Evolutionary conservation across 2,888 invertebrate species (phyloP).

Genomic region (Acleris laterana): DNA sequence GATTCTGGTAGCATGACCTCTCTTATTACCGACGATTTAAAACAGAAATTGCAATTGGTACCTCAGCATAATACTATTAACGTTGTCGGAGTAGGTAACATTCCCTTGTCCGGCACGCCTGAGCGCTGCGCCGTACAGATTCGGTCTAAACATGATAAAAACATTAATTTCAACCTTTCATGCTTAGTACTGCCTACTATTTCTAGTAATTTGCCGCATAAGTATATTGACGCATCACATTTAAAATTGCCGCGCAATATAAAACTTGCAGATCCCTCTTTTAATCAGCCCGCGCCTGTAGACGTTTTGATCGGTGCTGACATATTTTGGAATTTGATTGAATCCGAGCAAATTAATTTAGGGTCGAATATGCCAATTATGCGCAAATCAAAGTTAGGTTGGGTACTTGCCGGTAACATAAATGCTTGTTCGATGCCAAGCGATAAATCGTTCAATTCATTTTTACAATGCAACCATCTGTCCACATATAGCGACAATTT

Average conservation of each 20-base stretch:
- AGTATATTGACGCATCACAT: not conserved
- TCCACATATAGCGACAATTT: not conserved
- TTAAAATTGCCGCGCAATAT: not conserved
- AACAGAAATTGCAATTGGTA: constrained; percentile 6
- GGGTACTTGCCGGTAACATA: constrained; percentile 11
- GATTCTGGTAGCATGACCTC: constrained; percentile 30
- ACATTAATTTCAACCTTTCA: not conserved
- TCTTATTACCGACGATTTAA: constrained; percentile 22
- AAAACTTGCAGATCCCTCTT: constrained; percentile 13
- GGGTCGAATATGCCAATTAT: constrained; percentile 6
- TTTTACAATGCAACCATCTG: not conserved
- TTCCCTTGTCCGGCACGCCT: constrained; percentile 1
- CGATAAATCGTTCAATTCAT: not conserved
- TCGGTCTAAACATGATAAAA: not conserved
- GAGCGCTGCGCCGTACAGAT: constrained; percentile 9
- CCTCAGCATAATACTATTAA: constrained; percentile 5
- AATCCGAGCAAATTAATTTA: constrained; percentile 3
- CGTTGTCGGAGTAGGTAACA: constrained; percentile 28
- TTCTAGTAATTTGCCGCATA: constrained; percentile 17
- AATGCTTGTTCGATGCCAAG: not conserved
- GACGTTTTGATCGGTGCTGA: constrained; percentile 18
- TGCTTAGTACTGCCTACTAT: constrained; percentile 22
- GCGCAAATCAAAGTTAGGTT: constrained; percentile 13
- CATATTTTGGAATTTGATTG: constrained; percentile 18
- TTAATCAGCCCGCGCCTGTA: constrained; percentile 18